Conservation (phyloP, 2,888 invertebrate species). For the Agrochola circellaris region DNA sequence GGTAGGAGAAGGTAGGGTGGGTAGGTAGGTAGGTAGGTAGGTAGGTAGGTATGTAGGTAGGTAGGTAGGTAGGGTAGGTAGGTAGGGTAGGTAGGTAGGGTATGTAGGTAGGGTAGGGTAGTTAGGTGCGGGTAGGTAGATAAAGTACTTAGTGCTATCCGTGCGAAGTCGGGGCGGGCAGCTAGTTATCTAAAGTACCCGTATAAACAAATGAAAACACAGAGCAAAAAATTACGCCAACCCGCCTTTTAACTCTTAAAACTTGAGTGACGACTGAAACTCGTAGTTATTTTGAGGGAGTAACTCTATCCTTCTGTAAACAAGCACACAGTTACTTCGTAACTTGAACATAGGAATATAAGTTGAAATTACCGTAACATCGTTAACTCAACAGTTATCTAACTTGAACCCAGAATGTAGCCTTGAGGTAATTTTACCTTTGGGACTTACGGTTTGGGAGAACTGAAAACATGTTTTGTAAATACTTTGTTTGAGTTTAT, state of each 20-base stretch:
- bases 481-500: not conserved
- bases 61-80: too few species aligned
- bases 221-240: not conserved
- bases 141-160: too few species aligned
- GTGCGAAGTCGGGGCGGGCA: too few species aligned
- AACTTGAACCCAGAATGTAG: slow-evolving; percentile 62
- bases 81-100: too few species aligned
- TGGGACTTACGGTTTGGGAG: slow-evolving; percentile 44
- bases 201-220: not conserved
- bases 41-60: too few species aligned
- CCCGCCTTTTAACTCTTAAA: slow-evolving; percentile 10
- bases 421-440: slow-evolving; percentile 66
- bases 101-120: too few species aligned
- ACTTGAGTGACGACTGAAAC: slow-evolving; percentile 18
- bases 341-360: slow-evolving; percentile 62
- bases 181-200: too few species aligned
- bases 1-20: too few species aligned
- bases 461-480: not conserved
- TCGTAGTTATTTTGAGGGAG: slow-evolving; percentile 37
- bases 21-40: too few species aligned
- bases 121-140: too few species aligned
- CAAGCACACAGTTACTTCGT: slow-evolving; percentile 45
- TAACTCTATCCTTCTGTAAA: slow-evolving; percentile 44
- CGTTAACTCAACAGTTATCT: slow-evolving; percentile 70
- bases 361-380: slow-evolving; percentile 68